A percentile compares a stretch with the other conserved stretches of the same genome.
Conservation (phyloP, 2,113 vertebrate species). For the Semnornis frantzii region DNA sequence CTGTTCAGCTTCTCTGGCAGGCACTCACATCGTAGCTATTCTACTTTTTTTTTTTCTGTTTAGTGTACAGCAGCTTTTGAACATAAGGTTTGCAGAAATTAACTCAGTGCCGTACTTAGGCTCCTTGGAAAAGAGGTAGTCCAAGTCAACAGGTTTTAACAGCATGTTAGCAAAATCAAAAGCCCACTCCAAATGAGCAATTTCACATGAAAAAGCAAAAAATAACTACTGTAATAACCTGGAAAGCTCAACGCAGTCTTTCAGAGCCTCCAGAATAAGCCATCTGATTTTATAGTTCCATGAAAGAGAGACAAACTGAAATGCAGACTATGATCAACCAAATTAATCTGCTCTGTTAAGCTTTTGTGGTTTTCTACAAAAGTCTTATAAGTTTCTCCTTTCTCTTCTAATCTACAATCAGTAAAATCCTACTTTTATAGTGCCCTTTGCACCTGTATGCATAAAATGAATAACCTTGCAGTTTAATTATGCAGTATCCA, state of each 20-base stretch:
- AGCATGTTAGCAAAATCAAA: constrained; percentile 26
- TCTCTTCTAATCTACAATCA: constrained; percentile 78
- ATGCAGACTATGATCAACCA: constrained; percentile 52
- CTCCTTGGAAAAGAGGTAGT: not conserved
- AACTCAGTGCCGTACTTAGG: not conserved
- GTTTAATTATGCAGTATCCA: constrained; percentile 79
- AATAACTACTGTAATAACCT: not conserved
- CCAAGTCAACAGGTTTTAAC: not conserved
- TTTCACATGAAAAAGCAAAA: constrained; percentile 26
- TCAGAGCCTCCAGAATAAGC: constrained; percentile 40
- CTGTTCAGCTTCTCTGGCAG: not conserved
- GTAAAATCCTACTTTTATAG: constrained; percentile 77
- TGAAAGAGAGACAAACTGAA: constrained; percentile 37
- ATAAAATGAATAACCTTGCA: constrained; percentile 81
- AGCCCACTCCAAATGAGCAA: not conserved
- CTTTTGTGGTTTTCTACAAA: constrained; percentile 70
- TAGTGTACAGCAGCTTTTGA: not conserved
- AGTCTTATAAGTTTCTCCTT: constrained; percentile 72
- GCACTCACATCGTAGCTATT: not conserved
- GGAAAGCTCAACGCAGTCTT: constrained; percentile 6
- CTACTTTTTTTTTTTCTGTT: not conserved
- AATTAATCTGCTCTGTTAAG: constrained; percentile 73
- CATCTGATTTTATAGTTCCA: constrained; percentile 32
- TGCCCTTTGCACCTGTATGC: constrained; percentile 79
- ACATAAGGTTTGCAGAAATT: not conserved